Conservation (phyloP, 2,888 invertebrate genomes). For the Melitaea athalia region DNA sequence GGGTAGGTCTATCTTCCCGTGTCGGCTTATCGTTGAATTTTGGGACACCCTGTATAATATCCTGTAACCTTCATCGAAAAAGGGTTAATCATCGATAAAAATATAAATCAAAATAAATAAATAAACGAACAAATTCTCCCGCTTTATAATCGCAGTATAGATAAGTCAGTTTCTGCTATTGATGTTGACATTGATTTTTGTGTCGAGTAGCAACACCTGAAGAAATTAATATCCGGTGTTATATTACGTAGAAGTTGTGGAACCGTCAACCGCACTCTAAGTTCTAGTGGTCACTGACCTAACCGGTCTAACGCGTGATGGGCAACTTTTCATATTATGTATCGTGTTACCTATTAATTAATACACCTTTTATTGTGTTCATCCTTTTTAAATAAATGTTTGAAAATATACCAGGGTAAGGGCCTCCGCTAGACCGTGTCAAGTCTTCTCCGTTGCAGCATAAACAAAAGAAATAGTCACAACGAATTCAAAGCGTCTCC, state of each 20-base stretch:
- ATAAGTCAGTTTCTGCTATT: background rate
- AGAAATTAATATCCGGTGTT: slow-evolving; percentile 22
- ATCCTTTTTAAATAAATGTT: background rate
- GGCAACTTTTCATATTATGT: slow-evolving; percentile 51
- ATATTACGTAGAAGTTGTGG: slow-evolving; percentile 26
- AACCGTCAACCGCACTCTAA: slow-evolving; percentile 30
- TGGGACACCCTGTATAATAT: too few relatives aligned
- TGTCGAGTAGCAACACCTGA: slow-evolving; percentile 13
- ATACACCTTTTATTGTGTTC: slow-evolving; percentile 32
- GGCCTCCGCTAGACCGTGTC: slow-evolving; percentile 15
- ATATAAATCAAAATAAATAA: too few relatives aligned
- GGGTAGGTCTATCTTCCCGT: too few relatives aligned
- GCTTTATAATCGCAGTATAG: too few relatives aligned
- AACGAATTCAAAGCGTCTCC: slow-evolving; percentile 11
- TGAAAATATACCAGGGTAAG: slow-evolving; percentile 10
- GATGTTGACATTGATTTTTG: background rate
- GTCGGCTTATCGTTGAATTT: too few relatives aligned
- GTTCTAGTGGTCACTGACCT: slow-evolving; percentile 64
- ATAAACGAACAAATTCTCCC: too few relatives aligned
- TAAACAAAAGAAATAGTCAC: slow-evolving; percentile 16
- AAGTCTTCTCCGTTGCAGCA: slow-evolving; percentile 12
- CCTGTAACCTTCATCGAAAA: background rate
- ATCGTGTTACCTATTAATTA: slow-evolving; percentile 54
- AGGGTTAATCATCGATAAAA: too few relatives aligned
- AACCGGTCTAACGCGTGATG: slow-evolving; percentile 71